Evolutionary conservation across 2,888 invertebrate species (phyloP).

Genomic region (Drosophila tripunctata): DNA sequence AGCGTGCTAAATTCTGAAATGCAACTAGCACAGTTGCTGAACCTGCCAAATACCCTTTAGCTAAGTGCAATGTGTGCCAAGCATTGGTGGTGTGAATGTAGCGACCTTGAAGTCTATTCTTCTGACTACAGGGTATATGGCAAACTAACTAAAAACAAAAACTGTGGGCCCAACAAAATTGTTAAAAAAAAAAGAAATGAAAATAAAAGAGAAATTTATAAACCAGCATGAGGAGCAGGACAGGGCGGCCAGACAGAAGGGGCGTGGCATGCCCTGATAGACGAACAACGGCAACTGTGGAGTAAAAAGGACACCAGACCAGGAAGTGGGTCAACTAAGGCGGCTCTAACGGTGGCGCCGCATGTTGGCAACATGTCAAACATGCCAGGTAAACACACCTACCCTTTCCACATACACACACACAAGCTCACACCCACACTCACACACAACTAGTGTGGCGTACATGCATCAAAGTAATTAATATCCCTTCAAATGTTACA

Average conservation of each 20-base stretch:
- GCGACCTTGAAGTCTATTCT: neutral
- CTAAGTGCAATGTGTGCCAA: too few species aligned
- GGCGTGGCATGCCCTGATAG: constrained; percentile 2
- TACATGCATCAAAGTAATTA: constrained; percentile 74
- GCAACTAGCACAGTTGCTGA: neutral
- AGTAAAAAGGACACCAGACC: constrained; percentile 11
- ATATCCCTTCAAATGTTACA: constrained; percentile 77
- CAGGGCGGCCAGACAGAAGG: neutral
- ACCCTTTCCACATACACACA: constrained; percentile 10
- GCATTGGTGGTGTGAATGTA: neutral
- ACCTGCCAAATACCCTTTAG: neutral
- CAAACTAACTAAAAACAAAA: constrained; percentile 20
- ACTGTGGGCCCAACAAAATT: constrained; percentile 21
- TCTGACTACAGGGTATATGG: constrained; percentile 7
- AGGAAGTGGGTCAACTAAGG: constrained; percentile 64
- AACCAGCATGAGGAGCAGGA: constrained; percentile 15
- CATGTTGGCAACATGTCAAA: constrained; percentile 59
- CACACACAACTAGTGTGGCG: constrained; percentile 9
- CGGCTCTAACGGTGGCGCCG: constrained; percentile 33
- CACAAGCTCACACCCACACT: constrained; percentile 11
- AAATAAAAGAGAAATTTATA: constrained; percentile 26
- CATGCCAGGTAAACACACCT: constrained; percentile 45
- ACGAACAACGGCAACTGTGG: neutral
- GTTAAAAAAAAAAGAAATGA: constrained; percentile 18
- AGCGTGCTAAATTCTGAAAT: constrained; percentile 26